Evolutionary conservation across 1,140 invertebrate genomes (phyloP).

Genomic region (Drosophila bocki): DNA sequence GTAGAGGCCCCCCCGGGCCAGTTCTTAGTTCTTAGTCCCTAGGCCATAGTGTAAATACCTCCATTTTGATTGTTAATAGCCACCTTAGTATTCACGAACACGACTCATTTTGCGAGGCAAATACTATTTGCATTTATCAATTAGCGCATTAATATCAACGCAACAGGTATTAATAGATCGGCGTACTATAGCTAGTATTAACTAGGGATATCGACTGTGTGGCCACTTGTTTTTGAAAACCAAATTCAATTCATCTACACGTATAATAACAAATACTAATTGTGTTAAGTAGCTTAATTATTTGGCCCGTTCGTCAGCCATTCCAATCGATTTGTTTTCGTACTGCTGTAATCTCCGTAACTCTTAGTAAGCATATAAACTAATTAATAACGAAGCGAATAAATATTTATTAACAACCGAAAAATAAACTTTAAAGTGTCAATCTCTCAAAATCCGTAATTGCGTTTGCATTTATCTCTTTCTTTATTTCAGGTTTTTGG

Average conservation of each 20-base stretch:
- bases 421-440: slow-evolving; percentile 44
- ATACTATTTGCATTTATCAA: slow-evolving; percentile 51
- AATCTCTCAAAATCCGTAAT: slow-evolving; percentile 21
- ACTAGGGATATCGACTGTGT: slow-evolving; percentile 67
- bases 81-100: slow-evolving; percentile 31
- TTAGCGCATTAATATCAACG: slow-evolving; percentile 48
- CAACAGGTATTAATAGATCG: slow-evolving; percentile 58
- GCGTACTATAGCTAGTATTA: slow-evolving; percentile 59
- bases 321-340: slow-evolving; percentile 52
- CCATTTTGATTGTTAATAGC: slow-evolving; percentile 45
- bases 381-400: slow-evolving; percentile 49
- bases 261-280: slow-evolving; percentile 52
- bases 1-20: slow-evolving; percentile 33
- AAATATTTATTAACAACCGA: slow-evolving; percentile 54
- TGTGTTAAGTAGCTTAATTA: slow-evolving; percentile 61
- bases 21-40: slow-evolving; percentile 23
- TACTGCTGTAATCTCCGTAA: slow-evolving; percentile 59
- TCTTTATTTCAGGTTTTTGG: not conserved
- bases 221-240: slow-evolving; percentile 55
- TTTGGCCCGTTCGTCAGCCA: slow-evolving; percentile 46
- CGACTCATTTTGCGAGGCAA: slow-evolving; percentile 44
- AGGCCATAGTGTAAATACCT: slow-evolving; percentile 65
- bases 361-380: slow-evolving; percentile 54
- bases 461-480: not conserved
- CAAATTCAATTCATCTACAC: slow-evolving; percentile 68